These are phyloP conservation scores for Podargus strigoides DNA, from an alignment of 2,797 vertebrate species.

Conservation along the genomic window DNA sequence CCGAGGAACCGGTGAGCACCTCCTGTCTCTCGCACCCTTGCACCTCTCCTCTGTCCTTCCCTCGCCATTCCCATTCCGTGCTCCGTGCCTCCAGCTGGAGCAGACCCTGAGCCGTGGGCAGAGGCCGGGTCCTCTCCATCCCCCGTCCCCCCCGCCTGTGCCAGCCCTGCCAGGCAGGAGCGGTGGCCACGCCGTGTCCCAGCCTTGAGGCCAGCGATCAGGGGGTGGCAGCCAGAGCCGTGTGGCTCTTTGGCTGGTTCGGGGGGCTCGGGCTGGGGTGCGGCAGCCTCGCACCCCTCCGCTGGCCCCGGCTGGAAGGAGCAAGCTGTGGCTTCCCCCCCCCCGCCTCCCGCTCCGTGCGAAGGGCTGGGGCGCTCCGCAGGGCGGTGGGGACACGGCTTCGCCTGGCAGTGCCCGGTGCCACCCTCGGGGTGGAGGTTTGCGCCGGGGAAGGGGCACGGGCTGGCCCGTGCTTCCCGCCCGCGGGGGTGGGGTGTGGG, in stretches of 20 bases:
- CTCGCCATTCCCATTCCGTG: background rate
- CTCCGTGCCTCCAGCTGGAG: background rate
- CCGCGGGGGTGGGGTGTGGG: too few species aligned
- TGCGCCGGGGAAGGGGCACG: too few species aligned
- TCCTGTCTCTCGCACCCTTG: background rate
- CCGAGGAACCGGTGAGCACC: background rate
- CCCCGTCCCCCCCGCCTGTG: background rate
- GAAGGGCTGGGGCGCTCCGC: too few species aligned
- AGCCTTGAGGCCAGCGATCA: background rate
- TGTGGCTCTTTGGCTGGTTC: too few species aligned
- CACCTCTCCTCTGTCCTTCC: background rate
- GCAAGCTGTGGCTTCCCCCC: background rate
- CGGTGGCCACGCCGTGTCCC: too few species aligned
- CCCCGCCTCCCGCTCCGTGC: too few species aligned
- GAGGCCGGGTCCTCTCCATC: background rate
- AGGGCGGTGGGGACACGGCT: too few species aligned
- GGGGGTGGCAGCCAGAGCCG: background rate
- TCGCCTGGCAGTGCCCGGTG: too few species aligned
- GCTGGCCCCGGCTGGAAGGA: background rate
- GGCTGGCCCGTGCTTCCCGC: too few species aligned
- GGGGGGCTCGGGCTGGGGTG: background rate
- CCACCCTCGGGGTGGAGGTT: too few species aligned
- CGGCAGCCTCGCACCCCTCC: background rate
- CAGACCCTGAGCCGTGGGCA: background rate
- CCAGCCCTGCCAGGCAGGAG: background rate